Base-by-base conservation (phyloP, 1,140 invertebrate species). In the Drosophila mauritiana region DNA sequence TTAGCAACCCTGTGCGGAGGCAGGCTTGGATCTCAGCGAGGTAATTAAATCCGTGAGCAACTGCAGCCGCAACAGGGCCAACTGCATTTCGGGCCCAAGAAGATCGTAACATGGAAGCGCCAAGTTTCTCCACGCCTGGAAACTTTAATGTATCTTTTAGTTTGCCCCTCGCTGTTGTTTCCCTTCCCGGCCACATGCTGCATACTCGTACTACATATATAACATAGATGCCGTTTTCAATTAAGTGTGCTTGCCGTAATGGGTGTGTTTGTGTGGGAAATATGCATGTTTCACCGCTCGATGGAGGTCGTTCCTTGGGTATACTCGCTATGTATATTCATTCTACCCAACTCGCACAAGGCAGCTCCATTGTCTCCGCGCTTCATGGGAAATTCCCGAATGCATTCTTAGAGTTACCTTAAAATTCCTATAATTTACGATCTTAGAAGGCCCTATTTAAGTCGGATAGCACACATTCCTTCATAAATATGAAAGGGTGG, bases 111-210 rank as follows among this genome's bases (percentile, higher is more conserved):
- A 76, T 76, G 73, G 73, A 76, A 76, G 73, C 73, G 53, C 72
- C 42, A 76, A 76, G 73, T 76, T 88, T 89, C 84, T 88, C 83
- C 81, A 77, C 82, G 68, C 83, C 79, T 64, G 56, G 12, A 67
- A 39, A 55, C 53, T 58, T 76, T 76, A 76, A 76, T 76, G 73
- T 76, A 67, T 76, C 73, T 76, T 48, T 76, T 76, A 76, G 73
- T 57, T 75, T 3, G 45, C 45, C 36, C 55, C 43, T 51, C 45
- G 65, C 13, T 52, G 49, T 36, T 62, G 55, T 46, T 73, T 73
- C 40, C 15, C 39, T 73, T 73, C 40, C 55, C 39, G 25, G n/a
- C 36, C 22, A 40, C 20, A 25, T 3, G 4, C 20, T 15, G 12
- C 45, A 25, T 5, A 13, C 31, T 15, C 20, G 3, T 2, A 22